Evolutionary conservation across 2,113 vertebrate genomes (phyloP), one percentile per base, ranked within the genome.

Genomic region (Conger conger): DNA sequence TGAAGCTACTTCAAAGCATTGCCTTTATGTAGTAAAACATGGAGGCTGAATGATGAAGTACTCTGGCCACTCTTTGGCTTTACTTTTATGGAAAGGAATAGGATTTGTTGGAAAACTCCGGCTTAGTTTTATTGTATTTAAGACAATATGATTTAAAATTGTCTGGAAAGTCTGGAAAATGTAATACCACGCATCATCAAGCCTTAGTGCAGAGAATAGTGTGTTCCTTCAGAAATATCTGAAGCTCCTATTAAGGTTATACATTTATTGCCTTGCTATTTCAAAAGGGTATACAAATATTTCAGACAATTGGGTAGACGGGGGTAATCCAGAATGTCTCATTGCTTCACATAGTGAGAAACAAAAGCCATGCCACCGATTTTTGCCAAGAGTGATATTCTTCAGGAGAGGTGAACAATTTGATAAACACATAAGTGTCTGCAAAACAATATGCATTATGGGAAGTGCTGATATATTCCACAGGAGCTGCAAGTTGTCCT

Each of bases 401-500:
- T 35, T 20, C 18, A 23, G 53, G 20, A 36, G 53, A 18, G 17
- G 13, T 36, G 33, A 38, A 63, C 18, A 33, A 38, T 7, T 37
- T 20, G 81, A 82, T 82, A 60, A 38, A 42, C 13, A 68, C 37
- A 73, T 11, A 20, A 38, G 57, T 30, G 33, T 20, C n/a, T 20
- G 38, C 1, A 50, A 80, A 50, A 80, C 79, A 17, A 16, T 80
- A 23, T 40, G 27, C 35, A 8, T 85, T 23, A 20, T 73, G 79
- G 37, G 79, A 45, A 76, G 40, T 36, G 79, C 57, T 50, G 40
- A 81, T 81, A 76, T 81, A 81, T 85, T 68, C 57, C 45, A 2
- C 36, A n/a, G 42, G 85, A 86, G 89, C 91, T 93, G 91, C 91
- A 87, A 83, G 89, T 83, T 76, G 73, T 82, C 89, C 82, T 87